Percentiles rank a stretch among this genome's conserved stretches.
Conservation (phyloP, 2,888 invertebrate genomes). For the Rhamphomyia laevipes region DNA sequence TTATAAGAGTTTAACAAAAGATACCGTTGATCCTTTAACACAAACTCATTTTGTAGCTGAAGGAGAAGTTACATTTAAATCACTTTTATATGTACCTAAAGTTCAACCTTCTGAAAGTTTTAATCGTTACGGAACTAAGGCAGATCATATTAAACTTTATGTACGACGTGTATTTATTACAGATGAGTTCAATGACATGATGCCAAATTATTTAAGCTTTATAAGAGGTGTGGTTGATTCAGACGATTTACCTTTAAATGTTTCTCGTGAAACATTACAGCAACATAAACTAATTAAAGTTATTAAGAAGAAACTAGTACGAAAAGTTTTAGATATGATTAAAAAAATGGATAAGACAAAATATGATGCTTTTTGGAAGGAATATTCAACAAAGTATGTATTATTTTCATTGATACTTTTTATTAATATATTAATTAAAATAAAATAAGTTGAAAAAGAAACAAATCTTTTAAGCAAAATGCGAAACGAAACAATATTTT, state of each 20-base stretch:
- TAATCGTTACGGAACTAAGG: slow-evolving; percentile 88
- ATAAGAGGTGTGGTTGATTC: slow-evolving; percentile 96
- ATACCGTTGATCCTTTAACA: slow-evolving; percentile 67
- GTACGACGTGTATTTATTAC: slow-evolving; percentile 98
- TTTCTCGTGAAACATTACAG: slow-evolving; percentile 94
- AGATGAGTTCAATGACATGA: slow-evolving; percentile 98
- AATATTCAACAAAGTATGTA: slow-evolving; percentile 88
- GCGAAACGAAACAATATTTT: no score
- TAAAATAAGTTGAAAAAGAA: no score
- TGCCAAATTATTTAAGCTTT: slow-evolving; percentile 95
- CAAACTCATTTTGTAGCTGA: slow-evolving; percentile 92
- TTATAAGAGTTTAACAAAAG: slow-evolving; percentile 91
- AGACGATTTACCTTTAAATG: slow-evolving; percentile 96
- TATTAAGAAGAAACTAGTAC: slow-evolving; percentile 96
- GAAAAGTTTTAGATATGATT: slow-evolving; percentile 96
- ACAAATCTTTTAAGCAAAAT: no score
- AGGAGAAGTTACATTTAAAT: slow-evolving; percentile 98
- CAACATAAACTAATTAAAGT: slow-evolving; percentile 98
- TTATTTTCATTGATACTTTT: not conserved
- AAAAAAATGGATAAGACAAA: slow-evolving; percentile 87
- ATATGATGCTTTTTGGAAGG: slow-evolving; percentile 94
- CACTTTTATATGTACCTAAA: slow-evolving; percentile 86
- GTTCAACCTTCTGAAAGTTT: slow-evolving; percentile 87
- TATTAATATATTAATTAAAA: no score
- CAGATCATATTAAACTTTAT: slow-evolving; percentile 92